Base-by-base conservation (phyloP, 2,113 vertebrate species). In the Antechinus flavipes region DNA sequence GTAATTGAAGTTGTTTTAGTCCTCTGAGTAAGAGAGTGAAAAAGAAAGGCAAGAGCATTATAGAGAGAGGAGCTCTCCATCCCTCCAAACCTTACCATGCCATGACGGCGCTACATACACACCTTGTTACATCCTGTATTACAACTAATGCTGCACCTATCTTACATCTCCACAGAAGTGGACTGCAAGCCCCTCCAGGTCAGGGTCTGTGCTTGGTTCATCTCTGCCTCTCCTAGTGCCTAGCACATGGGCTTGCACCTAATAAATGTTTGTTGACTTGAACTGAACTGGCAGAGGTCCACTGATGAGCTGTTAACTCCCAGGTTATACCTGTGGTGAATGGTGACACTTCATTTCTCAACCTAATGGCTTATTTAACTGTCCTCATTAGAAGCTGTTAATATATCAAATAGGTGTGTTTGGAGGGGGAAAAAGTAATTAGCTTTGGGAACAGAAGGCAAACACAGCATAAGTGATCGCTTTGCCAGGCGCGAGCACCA, bases 281-380 rank as follows among this genome's bases (percentile, higher is more conserved):
- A 53, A 5, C 8, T 54, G 46, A 11, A 25, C 68, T 91, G 56
- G 91, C 7, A 27, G n/a, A 84, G 68, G 68, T 84, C 68, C 68
- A 84, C 68, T 84, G 68, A 84, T 42, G 68, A 84, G 68, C 68
- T 84, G 68, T 84, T 42, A 84, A 42, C 68, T 84, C 68, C 35
- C 16, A 84, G 76, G 68, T 89, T 27, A 89, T 84, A 54, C 84
- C 52, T 47, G 8, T 4, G 49, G 7, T 47, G 84, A 19, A 7
- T 42, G 35, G 91, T 58, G 19, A n/a, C 27, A 94, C 92, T 97
- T 76, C 94, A 93, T n/a, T 92, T 96, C 58, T n/a, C 27, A 27
- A 54, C 27, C 50, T 76, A 53, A 93, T 16, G 25, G 76, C 53
- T 8, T 46, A 30, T 84, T 91, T 93, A 89, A 58, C 27, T 55